Evolutionary conservation across 2,797 vertebrate genomes (phyloP), one percentile per base, ranked within the genome.

Genomic region (Cichlasoma orientale): DNA sequence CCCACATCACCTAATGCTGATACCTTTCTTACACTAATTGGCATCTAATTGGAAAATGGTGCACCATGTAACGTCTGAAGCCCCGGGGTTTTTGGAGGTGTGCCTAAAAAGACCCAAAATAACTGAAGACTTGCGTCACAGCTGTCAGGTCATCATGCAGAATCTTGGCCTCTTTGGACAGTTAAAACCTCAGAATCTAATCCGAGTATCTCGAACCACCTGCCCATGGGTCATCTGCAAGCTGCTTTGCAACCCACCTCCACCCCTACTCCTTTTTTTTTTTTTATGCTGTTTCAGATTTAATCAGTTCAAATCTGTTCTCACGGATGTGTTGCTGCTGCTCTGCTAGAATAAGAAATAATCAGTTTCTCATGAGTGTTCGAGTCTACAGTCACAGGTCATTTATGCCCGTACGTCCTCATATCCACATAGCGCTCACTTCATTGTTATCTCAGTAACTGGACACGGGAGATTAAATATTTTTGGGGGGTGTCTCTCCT

Each of bases 111-210:
- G 7, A 41, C 16, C 36, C 23, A 25, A 41, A 41, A 3, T 7
- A 66, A 27, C 10, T 12, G 23, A 63, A 63, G 21, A 25, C 41
- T 63, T 25, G 38, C 59, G 25, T 14, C 16, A 66, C 5, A 0
- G 41, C 59, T 44, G 1, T 4, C 59, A 66, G 23, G 38, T 7
- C 38, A 47, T 14, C 38, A 66, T 47, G 38, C 61, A 47, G 19
- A 41, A 27, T 66, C 38, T 25, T 41, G 0, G 0, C 19, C 23
- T 66, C 23, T 47, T 4, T 25, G 1, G 61, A 12, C 25, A 27
- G 16, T 47, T 27, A 66, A 44, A 47, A 44, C 23, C 61, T 63
- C 36, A 66, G 23, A 66, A 27, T 27, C 23, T 18, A 27, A 66
- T 66, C 23, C 8, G 14, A 44, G 38, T 47, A 2, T 66, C 38